Percentiles rank a stretch among this genome's conserved stretches.
These are phyloP conservation scores for Flexamia atlantica DNA, from an alignment of 2,888 invertebrate species.

Conservation along the genomic window DNA sequence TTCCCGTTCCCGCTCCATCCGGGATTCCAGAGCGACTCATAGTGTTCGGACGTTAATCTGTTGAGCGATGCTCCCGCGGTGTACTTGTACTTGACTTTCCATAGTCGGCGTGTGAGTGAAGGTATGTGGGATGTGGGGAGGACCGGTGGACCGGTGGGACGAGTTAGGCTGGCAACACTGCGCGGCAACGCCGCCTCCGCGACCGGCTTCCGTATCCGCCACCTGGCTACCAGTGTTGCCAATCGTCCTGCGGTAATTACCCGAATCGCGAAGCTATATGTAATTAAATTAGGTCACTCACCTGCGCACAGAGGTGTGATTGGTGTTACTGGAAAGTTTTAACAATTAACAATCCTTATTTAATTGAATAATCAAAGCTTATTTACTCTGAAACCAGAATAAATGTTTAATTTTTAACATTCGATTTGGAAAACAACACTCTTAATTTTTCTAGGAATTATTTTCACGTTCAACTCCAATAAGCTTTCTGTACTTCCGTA, in stretches of 20 bases:
- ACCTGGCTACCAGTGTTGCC: conserved; percentile 34
- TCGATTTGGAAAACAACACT: no score
- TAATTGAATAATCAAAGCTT: no score
- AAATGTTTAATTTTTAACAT: no score
- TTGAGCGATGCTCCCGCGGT: conserved; percentile 16
- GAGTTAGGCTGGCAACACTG: conserved; percentile 37
- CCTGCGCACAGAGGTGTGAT: neutral
- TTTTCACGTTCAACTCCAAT: no score
- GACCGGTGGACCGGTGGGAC: conserved; percentile 38
- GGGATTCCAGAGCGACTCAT: conserved; percentile 1
- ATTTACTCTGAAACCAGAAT: no score
- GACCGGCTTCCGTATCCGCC: conserved; percentile 34
- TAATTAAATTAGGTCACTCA: conserved; percentile 1
- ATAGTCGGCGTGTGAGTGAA: conserved; percentile 16
- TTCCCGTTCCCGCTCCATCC: no score
- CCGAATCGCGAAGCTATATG: neutral
- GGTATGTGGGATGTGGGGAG: conserved; percentile 21
- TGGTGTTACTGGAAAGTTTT: neutral
- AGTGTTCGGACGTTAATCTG: conserved; percentile 19
- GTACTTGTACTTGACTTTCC: conserved; percentile 7
- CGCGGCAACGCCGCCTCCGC: conserved; percentile 36
- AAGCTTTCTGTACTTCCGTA: no score
- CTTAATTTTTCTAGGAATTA: no score
- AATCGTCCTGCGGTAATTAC: conserved; percentile 24
- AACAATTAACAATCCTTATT: no score